A percentile compares a stretch with the other conserved stretches of the same genome.
Evolutionary conservation across 2,113 vertebrate genomes (phyloP).

Genomic region (Halcyon senegalensis): DNA sequence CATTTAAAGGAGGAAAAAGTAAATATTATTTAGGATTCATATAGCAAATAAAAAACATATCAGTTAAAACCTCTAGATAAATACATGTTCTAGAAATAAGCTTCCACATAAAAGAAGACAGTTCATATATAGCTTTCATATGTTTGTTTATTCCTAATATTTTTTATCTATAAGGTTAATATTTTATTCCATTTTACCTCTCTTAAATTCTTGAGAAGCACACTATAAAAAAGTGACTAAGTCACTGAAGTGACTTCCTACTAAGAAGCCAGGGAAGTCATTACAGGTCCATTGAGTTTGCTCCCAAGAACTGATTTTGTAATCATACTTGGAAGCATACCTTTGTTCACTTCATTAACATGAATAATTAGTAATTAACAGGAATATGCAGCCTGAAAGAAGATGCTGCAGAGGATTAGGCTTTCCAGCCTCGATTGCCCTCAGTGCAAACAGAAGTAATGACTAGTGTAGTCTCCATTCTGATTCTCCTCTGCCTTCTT

Average conservation of each 20-base stretch:
- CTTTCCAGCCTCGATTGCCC: not conserved
- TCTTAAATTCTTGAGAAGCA: not conserved
- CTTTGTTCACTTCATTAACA: not conserved
- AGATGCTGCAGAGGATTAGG: not conserved
- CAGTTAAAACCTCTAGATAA: not conserved
- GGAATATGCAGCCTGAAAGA: not conserved
- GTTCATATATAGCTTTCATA: not conserved
- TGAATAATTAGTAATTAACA: conserved; percentile 28
- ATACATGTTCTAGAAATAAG: not conserved
- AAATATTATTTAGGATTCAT: not conserved
- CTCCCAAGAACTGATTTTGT: conserved; percentile 3
- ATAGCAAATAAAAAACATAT: not conserved
- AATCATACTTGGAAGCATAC: not conserved
- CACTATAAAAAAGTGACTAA: not conserved
- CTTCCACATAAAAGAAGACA: not conserved
- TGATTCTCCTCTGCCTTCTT: not conserved
- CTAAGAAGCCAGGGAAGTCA: not conserved
- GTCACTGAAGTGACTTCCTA: not conserved
- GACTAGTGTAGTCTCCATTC: not conserved
- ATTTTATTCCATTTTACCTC: not conserved
- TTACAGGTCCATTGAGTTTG: not conserved
- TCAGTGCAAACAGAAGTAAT: not conserved
- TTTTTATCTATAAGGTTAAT: not conserved
- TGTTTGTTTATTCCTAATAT: not conserved
- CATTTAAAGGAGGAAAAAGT: not conserved